These are phyloP conservation scores for Metellina segmentata DNA, from an alignment of 2,888 invertebrate genomes.

Conservation along the genomic window DNA sequence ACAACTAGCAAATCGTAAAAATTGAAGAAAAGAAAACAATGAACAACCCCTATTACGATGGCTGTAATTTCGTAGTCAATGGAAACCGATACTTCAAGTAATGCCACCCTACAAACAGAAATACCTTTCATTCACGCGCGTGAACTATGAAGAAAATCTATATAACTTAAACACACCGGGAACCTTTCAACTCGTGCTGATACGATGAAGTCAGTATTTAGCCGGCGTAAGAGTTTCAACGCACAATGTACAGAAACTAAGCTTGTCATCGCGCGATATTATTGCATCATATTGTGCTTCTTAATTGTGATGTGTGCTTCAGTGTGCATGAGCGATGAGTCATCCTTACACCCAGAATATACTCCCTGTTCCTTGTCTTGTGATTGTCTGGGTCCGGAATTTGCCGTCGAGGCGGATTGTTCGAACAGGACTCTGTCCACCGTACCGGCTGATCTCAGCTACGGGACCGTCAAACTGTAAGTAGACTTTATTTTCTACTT, in stretches of 20 bases:
- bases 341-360: constrained; percentile 28
- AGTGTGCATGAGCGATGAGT: neutral
- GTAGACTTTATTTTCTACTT: constrained; percentile 10
- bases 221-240: neutral
- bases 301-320: constrained; percentile 8
- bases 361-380: constrained; percentile 57
- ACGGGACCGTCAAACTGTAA: constrained; percentile 71
- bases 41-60: neutral
- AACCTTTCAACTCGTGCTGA: constrained; percentile 15
- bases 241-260: constrained; percentile 5
- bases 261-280: neutral
- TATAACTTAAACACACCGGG: neutral
- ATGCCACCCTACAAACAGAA: neutral
- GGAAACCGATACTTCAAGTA: neutral
- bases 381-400: constrained; percentile 73
- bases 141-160: neutral
- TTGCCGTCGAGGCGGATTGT: constrained; percentile 69
- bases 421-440: constrained; percentile 57
- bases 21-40: neutral
- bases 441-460: constrained; percentile 53
- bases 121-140: neutral
- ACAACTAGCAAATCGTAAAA: neutral
- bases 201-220: constrained; percentile 28
- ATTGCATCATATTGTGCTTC: neutral
- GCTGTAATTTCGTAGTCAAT: neutral